Base-by-base conservation (phyloP, 2,113 vertebrate genomes). In the Cyprinus carpio region DNA sequence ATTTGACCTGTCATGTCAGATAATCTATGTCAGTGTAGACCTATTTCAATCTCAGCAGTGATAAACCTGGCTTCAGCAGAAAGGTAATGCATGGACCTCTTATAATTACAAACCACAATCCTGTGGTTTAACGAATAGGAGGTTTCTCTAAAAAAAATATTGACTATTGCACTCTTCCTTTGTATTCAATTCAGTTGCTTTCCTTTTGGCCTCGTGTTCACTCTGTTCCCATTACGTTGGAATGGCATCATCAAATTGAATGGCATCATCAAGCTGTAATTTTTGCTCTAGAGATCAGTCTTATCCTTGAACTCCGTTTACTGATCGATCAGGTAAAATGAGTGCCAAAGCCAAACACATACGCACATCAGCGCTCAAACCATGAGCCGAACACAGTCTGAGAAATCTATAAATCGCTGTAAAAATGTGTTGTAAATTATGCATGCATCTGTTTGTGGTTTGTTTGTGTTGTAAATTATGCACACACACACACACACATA, bases 301-400 rank as follows among this genome's bases (percentile, higher is more conserved):
- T 84, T 54, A 69, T 78, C 75, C 74, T 78, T 78, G 83, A 84
- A 78, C 46, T 54, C 27, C 78, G 74, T 56, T 82, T 54, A 20
- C 74, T 67, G 74, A 84, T 69, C 49, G 75, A 84, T 84, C 12
- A 40, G 46, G 49, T 34, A 20, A 58, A 72, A 83, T 58, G 80
- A 83, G 67, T 40, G 65, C 65, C 65, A 31, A 46, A 51, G 62
- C 46, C 25, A 31, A 82, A 20, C 29, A 4, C 67, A 82, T 16
- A 71, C 64, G 0, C 40, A 71, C 81, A n/a, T 56, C 43, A 56
- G 46, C 12, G 11, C 46, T 71, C 81, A 71, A 82, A 81, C 79
- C 79, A 4, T 69, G 62, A 71, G 62, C 79, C n/a, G 25, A 29
- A 40, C 58, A 29, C 31, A 79, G 78, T 81, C 56, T 5, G 16